A percentile compares a stretch with the other conserved stretches of the same genome.
Evolutionary conservation across 2,888 invertebrate species (phyloP).

Genomic region (Pedicia rivosa): DNA sequence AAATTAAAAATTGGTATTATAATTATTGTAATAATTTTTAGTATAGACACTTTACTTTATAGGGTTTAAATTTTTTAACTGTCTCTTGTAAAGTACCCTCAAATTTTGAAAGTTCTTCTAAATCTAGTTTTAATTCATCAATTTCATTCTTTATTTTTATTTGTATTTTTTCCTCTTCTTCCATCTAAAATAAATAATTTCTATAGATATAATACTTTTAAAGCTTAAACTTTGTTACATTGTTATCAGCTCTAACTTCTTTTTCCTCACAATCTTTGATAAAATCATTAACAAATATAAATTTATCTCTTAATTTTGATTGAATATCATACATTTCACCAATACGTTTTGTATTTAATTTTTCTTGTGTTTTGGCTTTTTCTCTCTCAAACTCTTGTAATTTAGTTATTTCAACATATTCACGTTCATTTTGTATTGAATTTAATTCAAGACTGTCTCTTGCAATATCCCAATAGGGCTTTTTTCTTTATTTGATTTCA

Average conservation of each 20-base stretch:
- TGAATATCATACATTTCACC: conserved; percentile 21
- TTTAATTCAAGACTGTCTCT: conserved; percentile 25
- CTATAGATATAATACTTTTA: not conserved
- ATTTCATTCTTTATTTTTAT: conserved; percentile 18
- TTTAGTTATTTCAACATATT: conserved; percentile 21
- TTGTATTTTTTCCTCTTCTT: conserved; percentile 20
- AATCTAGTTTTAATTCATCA: conserved; percentile 15
- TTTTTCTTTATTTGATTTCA: conserved; percentile 17
- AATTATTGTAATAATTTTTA: no score
- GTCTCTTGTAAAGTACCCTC: conserved; percentile 19
- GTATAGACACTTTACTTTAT: conserved; percentile 17
- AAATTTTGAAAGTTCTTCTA: conserved; percentile 18
- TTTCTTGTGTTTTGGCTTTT: conserved; percentile 19
- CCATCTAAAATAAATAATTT: conserved; percentile 3
- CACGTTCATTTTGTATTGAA: conserved; percentile 24
- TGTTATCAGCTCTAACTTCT: conserved; percentile 20
- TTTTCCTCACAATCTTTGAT: conserved; percentile 27
- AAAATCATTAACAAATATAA: conserved; percentile 26
- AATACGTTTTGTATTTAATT: conserved; percentile 21
- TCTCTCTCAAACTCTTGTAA: conserved; percentile 23
- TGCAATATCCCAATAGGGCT: conserved; percentile 27
- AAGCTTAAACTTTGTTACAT: conserved; percentile 14
- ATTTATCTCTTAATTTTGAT: conserved; percentile 21
- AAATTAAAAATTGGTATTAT: no score
- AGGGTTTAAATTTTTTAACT: conserved; percentile 22